Base-by-base conservation (phyloP, 2,797 vertebrate genomes). In the Chiloscyllium punctatum region DNA sequence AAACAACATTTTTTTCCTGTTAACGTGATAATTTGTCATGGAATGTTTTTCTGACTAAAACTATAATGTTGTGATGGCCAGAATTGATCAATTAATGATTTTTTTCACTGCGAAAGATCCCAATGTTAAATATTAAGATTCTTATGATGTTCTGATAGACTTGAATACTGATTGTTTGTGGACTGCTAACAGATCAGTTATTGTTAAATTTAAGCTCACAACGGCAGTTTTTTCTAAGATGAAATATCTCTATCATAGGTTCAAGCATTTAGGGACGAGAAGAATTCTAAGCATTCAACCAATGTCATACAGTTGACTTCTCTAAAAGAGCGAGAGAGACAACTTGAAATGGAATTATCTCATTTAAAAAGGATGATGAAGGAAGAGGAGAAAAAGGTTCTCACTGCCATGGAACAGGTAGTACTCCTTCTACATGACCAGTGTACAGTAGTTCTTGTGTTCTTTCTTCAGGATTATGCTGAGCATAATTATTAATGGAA, bases 201-300 rank as follows among this genome's bases (percentile, higher is more conserved):
- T 72, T 18, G 72, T 94, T 74, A 94, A 72, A 1, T 18, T 77
- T 77, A 57, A 42, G 18, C 51, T 51, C 53, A n/a, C 33, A n/a
- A 74, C 48, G 57, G 13, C 30, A 51, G 25, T n/a, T 30, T 9
- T 48, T 69, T 92, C 11, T 94, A 42, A 94, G 3, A 74, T 71
- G 42, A 15, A 48, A 37, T 42, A 74, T 77, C n/a, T 53, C 48
- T 72, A 13, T 77, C 77, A 25, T 48, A 95, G 94, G 71, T 72
- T 71, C 71, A 94, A 94, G 94, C 37, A 48, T 37, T 71, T 30
- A 33, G 69, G 23, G 94, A 94, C 74, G 69, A 94, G 69, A 94
- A 74, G 48, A 95, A 95, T 77, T 74, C 48, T 33, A 72, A 95
- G 94, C 96, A 96, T 96, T 96, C 96, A 96, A 96, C 96, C 96